Percentiles rank a stretch among this genome's conserved stretches.
Evolutionary conservation across 64 coral and sea anemone species (phyloP).

Genomic region (Montipora capricornis): DNA sequence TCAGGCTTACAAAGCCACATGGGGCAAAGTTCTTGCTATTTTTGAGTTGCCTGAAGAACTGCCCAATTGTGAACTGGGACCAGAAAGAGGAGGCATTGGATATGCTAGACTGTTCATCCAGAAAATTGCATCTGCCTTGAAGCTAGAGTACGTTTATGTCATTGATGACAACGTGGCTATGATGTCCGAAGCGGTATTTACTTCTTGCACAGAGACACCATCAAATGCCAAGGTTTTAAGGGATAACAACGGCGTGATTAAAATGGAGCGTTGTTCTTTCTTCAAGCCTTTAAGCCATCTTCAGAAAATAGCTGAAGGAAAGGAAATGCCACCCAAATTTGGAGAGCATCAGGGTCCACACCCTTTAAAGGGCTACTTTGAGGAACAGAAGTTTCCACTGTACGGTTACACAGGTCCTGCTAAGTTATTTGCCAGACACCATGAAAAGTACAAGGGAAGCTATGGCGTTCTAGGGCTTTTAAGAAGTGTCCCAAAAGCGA

Average conservation of each 20-base stretch:
- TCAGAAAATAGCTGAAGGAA: conserved; percentile 18
- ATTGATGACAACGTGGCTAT: conserved; percentile 16
- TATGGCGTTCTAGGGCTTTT: conserved; percentile 57
- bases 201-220: neutral
- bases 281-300: conserved; percentile 1
- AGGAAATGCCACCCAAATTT: neutral
- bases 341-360: neutral
- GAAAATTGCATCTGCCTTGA: conserved; percentile 31
- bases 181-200: conserved; percentile 12
- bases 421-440: neutral
- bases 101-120: conserved; percentile 71
- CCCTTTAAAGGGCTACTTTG: neutral
- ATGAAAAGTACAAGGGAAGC: neutral
- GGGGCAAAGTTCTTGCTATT: conserved; percentile 62
- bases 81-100: conserved; percentile 53
- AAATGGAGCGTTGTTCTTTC: conserved; percentile 28
- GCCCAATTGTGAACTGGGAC: neutral
- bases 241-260: conserved; percentile 22
- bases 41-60: conserved; percentile 57
- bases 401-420: conserved; percentile 71
- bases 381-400: conserved; percentile 19
- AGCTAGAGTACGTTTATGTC: conserved; percentile 63
- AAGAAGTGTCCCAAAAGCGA: conserved; percentile 28
- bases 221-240: neutral
- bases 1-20: neutral